phyloP scores from a whole-genome alignment of 2,797 vertebrate species.

The Ctenopoma multispine region DNA sequence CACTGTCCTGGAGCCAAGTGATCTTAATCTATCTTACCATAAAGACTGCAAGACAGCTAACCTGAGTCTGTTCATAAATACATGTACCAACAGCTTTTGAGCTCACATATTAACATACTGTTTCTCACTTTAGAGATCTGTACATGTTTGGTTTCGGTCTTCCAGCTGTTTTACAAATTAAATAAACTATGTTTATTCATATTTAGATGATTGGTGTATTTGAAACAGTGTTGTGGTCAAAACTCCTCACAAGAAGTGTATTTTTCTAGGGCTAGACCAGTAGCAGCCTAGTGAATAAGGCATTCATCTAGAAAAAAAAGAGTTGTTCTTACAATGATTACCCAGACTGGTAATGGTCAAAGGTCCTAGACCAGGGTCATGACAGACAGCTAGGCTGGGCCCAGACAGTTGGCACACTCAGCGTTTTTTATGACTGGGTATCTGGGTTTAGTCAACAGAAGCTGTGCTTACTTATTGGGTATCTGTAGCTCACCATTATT shows the following conservation, averaged over 20 bases:
- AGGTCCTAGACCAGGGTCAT: constrained; percentile 35
- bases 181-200: too few species aligned
- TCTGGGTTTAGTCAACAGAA: constrained; percentile 29
- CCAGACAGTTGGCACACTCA: constrained; percentile 67
- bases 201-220: neutral
- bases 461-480: constrained; percentile 31
- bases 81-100: too few species aligned
- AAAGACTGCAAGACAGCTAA: too few species aligned
- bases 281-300: neutral
- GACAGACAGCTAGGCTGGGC: too few species aligned
- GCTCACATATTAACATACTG: too few species aligned
- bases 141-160: too few species aligned
- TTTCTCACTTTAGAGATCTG: too few species aligned
- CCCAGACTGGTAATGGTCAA: constrained; percentile 1
- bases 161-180: too few species aligned
- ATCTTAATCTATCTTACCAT: neutral
- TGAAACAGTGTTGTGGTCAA: neutral
- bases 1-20: neutral
- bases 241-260: neutral
- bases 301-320: neutral
- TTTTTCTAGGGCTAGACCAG: neutral
- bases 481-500: constrained; percentile 59
- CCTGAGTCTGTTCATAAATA: too few species aligned
- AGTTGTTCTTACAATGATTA: neutral
- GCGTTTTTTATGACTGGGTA: constrained; percentile 41